Percentiles rank a stretch among this genome's conserved stretches.
These are phyloP conservation scores for Acomys russatus DNA, from an alignment of 2,797 vertebrate genomes.

Conservation along the genomic window DNA sequence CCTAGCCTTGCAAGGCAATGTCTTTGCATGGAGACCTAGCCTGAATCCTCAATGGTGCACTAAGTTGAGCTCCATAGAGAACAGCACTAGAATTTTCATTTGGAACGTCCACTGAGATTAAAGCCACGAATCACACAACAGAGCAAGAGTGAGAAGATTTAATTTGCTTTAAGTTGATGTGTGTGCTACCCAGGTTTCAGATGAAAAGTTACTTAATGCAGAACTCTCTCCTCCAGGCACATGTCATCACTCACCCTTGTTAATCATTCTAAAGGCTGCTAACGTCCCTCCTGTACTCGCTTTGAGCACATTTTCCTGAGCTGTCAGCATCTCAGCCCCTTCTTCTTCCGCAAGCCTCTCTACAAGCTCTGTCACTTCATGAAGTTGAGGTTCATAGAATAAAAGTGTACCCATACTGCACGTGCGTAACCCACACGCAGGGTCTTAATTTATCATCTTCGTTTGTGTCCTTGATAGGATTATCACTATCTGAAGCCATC, in stretches of 20 bases:
- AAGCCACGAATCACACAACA: slow-evolving; percentile 3
- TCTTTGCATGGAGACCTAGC: background rate
- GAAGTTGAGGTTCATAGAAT: background rate
- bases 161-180: background rate
- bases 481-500: background rate
- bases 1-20: background rate
- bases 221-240: background rate
- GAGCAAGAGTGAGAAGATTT: background rate
- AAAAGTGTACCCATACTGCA: background rate
- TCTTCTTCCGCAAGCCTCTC: background rate
- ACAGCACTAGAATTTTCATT: background rate
- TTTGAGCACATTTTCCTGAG: background rate
- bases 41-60: background rate
- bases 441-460: background rate
- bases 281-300: background rate
- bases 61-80: background rate
- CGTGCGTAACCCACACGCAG: accelerated
- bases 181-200: background rate
- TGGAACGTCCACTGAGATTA: background rate
- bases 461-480: background rate
- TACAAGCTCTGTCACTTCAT: background rate
- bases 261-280: background rate
- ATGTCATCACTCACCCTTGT: background rate
- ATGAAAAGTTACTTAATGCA: background rate
- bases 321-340: background rate